These are phyloP conservation scores for Mohoua ochrocephala DNA, from an alignment of 2,113 vertebrate genomes.

Conservation along the genomic window DNA sequence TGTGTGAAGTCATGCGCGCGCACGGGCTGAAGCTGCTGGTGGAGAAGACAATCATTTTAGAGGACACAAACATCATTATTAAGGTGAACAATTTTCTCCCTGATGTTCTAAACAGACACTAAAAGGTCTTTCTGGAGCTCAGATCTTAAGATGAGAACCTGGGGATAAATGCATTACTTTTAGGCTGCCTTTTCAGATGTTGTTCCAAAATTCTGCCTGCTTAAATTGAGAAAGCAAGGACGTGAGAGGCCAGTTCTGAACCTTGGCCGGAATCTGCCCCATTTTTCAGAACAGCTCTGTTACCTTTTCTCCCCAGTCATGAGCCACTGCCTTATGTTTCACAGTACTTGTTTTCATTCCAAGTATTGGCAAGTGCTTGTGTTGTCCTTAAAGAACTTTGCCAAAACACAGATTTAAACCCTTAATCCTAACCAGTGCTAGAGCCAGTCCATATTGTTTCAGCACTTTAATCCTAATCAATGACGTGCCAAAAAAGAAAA, in stretches of 20 bases:
- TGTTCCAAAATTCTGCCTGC: background rate
- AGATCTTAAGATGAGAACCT: background rate
- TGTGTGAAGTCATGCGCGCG: conserved; percentile 65
- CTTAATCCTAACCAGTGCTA: background rate
- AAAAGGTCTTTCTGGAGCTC: background rate
- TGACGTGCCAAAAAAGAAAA: background rate
- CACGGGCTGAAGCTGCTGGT: conserved; percentile 70
- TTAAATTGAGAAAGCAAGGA: background rate
- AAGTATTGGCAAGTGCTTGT: background rate
- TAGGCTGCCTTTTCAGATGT: background rate
- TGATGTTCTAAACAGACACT: background rate
- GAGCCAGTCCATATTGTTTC: background rate
- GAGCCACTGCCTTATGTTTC: background rate
- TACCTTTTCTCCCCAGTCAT: background rate
- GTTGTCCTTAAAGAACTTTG: background rate
- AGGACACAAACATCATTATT: conserved; percentile 70
- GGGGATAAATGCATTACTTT: background rate
- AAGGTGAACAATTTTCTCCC: conserved; percentile 57
- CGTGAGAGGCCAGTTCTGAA: background rate
- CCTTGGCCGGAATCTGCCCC: background rate
- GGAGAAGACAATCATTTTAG: conserved; percentile 77
- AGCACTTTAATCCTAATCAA: background rate
- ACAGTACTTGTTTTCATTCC: background rate
- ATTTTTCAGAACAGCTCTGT: background rate
- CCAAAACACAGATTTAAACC: background rate